Conservation (phyloP, 2,113 vertebrate species). For the Columbina picui region DNA sequence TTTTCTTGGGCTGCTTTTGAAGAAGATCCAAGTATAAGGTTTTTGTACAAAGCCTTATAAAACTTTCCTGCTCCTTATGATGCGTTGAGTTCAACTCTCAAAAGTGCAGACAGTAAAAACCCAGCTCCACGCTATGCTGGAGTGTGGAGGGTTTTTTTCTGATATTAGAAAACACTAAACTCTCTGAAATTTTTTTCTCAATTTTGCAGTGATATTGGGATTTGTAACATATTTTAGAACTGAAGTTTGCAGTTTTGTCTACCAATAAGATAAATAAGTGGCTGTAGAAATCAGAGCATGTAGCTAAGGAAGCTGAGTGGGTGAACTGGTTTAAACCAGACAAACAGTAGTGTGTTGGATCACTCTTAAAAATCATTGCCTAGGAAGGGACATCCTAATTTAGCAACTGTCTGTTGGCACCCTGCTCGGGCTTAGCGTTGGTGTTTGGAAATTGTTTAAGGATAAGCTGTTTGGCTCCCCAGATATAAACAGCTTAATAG, state of each 20-base stretch:
- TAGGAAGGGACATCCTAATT: neutral
- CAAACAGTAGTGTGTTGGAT: neutral
- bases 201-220: neutral
- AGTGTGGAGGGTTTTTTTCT: neutral
- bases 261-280: neutral
- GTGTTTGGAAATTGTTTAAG: neutral
- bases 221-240: neutral
- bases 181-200: slow-evolving; percentile 7
- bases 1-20: slow-evolving; percentile 43
- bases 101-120: neutral
- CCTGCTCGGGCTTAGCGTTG: neutral
- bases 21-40: slow-evolving; percentile 40
- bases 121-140: neutral
- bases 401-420: neutral
- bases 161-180: neutral
- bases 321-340: neutral
- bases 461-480: neutral
- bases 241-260: neutral
- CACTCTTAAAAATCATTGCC: neutral
- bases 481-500: neutral
- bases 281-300: neutral
- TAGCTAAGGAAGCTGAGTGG: neutral
- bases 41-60: slow-evolving; percentile 14
- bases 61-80: neutral
- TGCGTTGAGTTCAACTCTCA: neutral